Evolutionary conservation across 1,140 invertebrate genomes (phyloP).

Genomic region (Metopolophium dirhodum): DNA sequence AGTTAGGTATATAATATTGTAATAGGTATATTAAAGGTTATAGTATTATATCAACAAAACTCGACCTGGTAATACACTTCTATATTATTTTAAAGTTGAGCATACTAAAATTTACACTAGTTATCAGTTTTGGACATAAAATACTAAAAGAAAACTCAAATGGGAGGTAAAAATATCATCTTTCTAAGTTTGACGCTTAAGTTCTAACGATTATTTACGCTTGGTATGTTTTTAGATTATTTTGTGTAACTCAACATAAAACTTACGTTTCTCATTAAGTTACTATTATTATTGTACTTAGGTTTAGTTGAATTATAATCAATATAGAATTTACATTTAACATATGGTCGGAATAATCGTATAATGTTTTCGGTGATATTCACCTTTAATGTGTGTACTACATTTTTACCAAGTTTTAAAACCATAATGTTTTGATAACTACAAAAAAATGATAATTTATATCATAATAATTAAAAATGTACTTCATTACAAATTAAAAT

Average conservation of each 20-base stretch:
- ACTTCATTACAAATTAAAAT: no score
- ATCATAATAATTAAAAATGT: no score
- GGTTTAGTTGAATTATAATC: not conserved
- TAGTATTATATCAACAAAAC: not conserved
- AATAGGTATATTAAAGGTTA: not conserved
- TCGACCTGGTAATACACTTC: not conserved
- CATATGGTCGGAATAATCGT: no score
- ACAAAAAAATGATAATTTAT: not conserved
- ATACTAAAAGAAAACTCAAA: not conserved
- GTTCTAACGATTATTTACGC: not conserved
- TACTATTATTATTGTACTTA: not conserved
- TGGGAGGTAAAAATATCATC: not conserved
- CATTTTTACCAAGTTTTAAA: not conserved
- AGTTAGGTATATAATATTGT: not conserved
- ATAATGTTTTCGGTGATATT: not conserved
- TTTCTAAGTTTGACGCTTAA: not conserved
- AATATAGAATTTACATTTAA: not conserved
- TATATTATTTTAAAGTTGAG: not conserved
- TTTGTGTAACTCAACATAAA: not conserved
- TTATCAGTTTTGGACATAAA: not conserved
- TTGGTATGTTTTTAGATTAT: not conserved
- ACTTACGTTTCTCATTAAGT: not conserved
- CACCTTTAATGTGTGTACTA: not conserved
- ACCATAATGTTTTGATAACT: not conserved
- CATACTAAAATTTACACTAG: not conserved